Base-by-base conservation (phyloP, 2,888 invertebrate genomes). In the Hoplodrina ambigua region DNA sequence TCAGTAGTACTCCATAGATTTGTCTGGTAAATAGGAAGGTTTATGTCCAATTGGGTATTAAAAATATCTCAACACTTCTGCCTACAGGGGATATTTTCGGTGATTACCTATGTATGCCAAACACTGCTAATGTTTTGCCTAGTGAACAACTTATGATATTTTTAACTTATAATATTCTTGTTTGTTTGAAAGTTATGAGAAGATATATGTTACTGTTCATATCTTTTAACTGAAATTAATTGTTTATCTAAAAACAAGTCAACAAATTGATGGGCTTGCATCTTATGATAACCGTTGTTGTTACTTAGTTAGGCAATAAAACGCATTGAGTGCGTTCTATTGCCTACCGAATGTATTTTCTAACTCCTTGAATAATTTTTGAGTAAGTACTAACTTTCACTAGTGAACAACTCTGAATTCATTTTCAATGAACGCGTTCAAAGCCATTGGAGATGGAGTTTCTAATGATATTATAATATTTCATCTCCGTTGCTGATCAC, bases 401-500 rank as follows among this genome's bases (percentile, higher is more conserved):
- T 44, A 52, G 61, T 50, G 11, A 60, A 56, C 44, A 59, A 10
- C 41, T 49, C 49, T 20, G 30, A 53, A 77, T 75, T 37, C 0
- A 52, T 50, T 58, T 59, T 41, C 55, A 70, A 59, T 13, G 10
- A 54, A 69, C 37, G 8, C 44, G 17, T 61, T 61, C 37, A 1
- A 37, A 25, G 49, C 7, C 46, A 62, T 59, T 61, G 53, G 33
- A 44, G 17, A 56, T 57, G 19, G 30, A 62, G 56, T 78, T 75
- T 64, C 78, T 64, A 64, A 71, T 64, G 50, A 20, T 52, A 33
- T 53, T 41, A 53, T 64, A 70, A 75, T 76, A 73, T 59, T 72
- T 49, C 25, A 33, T 49, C 13, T 75, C 17, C 11, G 6, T 68
- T 67, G 20, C 50, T 25, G 13, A 11, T 50, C 57, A 55, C 19